Percentiles rank a stretch among this genome's conserved stretches.
phyloP scores from a whole-genome alignment of 2,888 invertebrate genomes.

The Tenthredo distinguenda region DNA sequence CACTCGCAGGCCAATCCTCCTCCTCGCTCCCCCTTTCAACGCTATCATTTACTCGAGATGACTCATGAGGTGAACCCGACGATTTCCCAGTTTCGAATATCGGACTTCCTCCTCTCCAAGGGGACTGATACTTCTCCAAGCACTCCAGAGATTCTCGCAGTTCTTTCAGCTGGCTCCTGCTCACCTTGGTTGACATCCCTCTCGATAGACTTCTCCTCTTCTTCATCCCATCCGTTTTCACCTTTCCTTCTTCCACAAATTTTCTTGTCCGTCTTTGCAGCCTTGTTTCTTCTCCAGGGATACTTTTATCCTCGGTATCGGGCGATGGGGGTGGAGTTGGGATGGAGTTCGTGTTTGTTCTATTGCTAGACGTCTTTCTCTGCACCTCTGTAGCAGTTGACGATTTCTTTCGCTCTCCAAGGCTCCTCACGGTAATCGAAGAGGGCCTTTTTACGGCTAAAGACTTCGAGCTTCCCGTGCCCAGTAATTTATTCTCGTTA shows the following conservation, averaged over 20 bases:
- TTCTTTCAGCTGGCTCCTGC: not conserved
- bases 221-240: too few species aligned
- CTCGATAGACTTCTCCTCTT: not conserved
- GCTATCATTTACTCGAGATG: not conserved
- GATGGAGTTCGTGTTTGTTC: not conserved
- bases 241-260: not conserved
- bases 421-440: not conserved
- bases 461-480: not conserved
- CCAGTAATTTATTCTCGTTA: not conserved
- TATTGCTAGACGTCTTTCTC: not conserved
- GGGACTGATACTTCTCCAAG: not conserved
- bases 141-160: slow-evolving; percentile 16
- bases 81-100: not conserved
- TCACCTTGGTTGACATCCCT: not conserved
- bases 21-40: not conserved
- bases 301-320: not conserved
- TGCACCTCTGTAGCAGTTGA: not conserved
- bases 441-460: not conserved
- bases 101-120: slow-evolving; percentile 28
- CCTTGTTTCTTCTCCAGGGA: not conserved
- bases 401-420: not conserved
- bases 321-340: slow-evolving; percentile 24
- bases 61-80: not conserved
- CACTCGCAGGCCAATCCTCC: not conserved
- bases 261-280: not conserved